Evolutionary conservation across 2,113 vertebrate species (phyloP), one percentile per base, ranked within the genome.

Genomic region (Scophthalmus maximus): DNA sequence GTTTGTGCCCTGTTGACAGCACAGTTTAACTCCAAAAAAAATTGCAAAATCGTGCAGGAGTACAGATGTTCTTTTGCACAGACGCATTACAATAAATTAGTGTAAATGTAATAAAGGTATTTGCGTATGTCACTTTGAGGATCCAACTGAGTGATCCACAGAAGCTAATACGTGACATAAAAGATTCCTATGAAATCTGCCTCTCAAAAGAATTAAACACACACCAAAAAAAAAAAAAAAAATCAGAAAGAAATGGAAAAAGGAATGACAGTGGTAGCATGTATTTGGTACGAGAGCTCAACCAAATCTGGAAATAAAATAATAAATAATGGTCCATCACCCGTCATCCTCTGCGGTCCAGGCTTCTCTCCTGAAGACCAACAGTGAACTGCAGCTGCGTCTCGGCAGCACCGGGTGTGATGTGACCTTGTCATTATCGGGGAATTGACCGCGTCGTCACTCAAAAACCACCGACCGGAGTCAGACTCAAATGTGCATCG

Each of bases 401-500:
- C 46, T 68, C 42, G 61, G 65, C 78, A 76, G 77, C 10, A 1
- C 46, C 3, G 53, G 62, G n/a, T 2, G 23, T 44, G 51, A 84
- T 5, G 61, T 34, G 67, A 78, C 68, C 51, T 44, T 26, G 55
- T 78, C 67, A 0, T 69, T 42, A 59, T 71, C 42, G 27, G 44
- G 59, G 57, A 60, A 47, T 58, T 42, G 46, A 40, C 69, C 67
- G n/a, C n/a, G n/a, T n/a, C n/a, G 17, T 9, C 8, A 68, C 32
- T 51, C 57, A 55, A n/a, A 52, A 74, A 66, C 52, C 32, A 84
- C 68, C 76, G 63, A 51, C 61, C 53, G 20, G 47, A 60, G 55
- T 71, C 62, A 84, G 46, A 55, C 36, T 93, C 88, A 94, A 38
- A 92, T 81, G 34, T 92, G 86, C 53, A 93, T 73, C 0, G 93